Conservation (phyloP, 2,113 vertebrate species). For the Hippopotamus amphibius region DNA sequence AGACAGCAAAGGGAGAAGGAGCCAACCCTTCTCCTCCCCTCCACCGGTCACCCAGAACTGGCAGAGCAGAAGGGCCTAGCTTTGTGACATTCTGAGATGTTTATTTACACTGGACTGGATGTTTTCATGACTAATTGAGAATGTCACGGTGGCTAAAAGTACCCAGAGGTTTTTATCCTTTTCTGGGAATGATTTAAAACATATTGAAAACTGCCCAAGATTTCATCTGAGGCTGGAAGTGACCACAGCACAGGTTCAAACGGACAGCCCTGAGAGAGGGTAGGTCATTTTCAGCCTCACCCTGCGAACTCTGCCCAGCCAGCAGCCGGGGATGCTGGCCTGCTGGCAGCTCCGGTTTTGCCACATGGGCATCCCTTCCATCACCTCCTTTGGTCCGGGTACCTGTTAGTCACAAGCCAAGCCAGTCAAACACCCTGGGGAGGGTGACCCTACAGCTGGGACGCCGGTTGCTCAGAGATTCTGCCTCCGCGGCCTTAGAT, state of each 20-base stretch:
- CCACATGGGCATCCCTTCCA: no score
- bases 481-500: neutral
- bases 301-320: rapidly evolving
- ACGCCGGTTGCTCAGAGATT: neutral
- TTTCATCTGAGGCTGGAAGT: neutral
- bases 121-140: neutral
- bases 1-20: neutral
- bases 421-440: neutral
- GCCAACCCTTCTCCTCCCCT: neutral
- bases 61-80: neutral
- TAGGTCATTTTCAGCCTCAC: neutral
- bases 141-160: neutral
- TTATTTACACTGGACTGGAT: neutral
- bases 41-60: neutral
- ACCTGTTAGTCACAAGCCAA: neutral
- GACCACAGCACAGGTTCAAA: no score
- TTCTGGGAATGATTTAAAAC: neutral
- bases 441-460: neutral
- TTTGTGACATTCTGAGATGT: neutral
- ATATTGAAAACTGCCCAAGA: neutral
- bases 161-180: neutral
- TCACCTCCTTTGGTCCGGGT: neutral
- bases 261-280: neutral
- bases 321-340: neutral
- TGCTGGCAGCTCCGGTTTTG: neutral